A percentile compares a stretch with the other conserved stretches of the same genome.
phyloP scores from a whole-genome alignment of 2,797 vertebrate species.

The Gymnothorax javanicus region DNA sequence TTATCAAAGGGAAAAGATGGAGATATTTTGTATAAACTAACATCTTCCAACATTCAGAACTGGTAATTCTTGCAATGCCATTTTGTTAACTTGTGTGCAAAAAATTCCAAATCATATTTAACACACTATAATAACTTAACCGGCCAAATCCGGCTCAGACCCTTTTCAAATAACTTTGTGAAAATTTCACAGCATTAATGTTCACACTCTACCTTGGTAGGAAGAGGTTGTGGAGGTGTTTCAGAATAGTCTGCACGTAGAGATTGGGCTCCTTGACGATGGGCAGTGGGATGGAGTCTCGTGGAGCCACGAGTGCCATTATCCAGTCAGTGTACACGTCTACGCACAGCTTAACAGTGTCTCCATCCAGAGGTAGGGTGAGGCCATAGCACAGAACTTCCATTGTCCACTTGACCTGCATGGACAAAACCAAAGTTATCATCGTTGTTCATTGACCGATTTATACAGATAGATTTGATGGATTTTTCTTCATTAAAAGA shows the following conservation, averaged over 20 bases:
- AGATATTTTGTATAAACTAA: neutral
- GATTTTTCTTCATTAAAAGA: no score
- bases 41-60: neutral
- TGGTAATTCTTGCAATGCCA: neutral
- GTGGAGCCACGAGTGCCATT: conserved; percentile 84
- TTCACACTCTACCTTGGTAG: conserved; percentile 78
- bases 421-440: conserved; percentile 27
- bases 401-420: conserved; percentile 95
- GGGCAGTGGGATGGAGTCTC: conserved; percentile 86
- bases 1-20: neutral
- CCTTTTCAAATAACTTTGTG: neutral
- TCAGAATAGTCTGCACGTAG: conserved; percentile 89
- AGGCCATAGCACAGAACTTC: conserved; percentile 91
- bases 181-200: neutral
- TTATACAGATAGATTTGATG: no score
- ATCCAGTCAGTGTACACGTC: conserved; percentile 95
- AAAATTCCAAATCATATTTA: neutral
- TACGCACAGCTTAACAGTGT: conserved; percentile 90
- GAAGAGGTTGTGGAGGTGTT: conserved; percentile 89
- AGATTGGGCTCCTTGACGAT: conserved; percentile 88
- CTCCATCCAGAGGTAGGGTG: conserved; percentile 87
- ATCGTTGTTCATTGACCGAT: neutral
- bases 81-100: neutral
- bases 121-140: neutral
- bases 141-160: neutral